These are phyloP conservation scores for Nephrotoma guestfalica DNA, from an alignment of 2,888 invertebrate species.

Conservation along the genomic window DNA sequence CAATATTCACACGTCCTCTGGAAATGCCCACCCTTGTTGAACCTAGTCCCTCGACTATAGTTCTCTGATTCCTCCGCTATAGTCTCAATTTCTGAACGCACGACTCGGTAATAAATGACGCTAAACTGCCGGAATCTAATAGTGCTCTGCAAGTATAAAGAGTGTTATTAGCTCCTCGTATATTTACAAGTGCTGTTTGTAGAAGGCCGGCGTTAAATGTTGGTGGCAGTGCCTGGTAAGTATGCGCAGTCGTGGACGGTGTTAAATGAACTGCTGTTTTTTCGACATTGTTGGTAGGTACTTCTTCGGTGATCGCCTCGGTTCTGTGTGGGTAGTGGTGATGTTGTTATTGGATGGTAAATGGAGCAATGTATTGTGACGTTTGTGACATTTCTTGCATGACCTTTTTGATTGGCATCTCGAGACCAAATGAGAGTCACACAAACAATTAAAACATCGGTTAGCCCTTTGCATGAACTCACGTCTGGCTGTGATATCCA, in stretches of 20 bases:
- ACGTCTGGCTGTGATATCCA: not conserved
- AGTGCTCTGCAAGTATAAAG: too few species aligned
- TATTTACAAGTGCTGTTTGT: too few species aligned
- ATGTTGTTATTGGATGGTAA: not conserved
- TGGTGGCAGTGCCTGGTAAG: too few species aligned
- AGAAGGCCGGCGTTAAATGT: too few species aligned
- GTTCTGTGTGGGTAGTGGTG: not conserved
- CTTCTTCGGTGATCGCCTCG: not conserved
- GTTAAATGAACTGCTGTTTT: not conserved
- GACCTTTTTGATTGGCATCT: not conserved
- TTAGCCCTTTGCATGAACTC: not conserved
- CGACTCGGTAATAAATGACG: too few species aligned
- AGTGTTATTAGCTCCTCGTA: too few species aligned
- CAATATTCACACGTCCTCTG: not conserved
- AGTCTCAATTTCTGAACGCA: too few species aligned
- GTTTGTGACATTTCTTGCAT: not conserved
- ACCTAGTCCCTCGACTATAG: not conserved
- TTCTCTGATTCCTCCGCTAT: not conserved
- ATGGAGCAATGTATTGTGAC: not conserved
- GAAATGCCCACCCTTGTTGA: not conserved
- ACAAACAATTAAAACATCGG: not conserved
- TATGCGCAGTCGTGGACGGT: too few species aligned
- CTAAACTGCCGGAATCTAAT: too few species aligned
- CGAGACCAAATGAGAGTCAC: not conserved
- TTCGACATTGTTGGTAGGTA: not conserved